Conservation (phyloP, 2,888 invertebrate genomes). For the Leptinotarsa rubiginosa region DNA sequence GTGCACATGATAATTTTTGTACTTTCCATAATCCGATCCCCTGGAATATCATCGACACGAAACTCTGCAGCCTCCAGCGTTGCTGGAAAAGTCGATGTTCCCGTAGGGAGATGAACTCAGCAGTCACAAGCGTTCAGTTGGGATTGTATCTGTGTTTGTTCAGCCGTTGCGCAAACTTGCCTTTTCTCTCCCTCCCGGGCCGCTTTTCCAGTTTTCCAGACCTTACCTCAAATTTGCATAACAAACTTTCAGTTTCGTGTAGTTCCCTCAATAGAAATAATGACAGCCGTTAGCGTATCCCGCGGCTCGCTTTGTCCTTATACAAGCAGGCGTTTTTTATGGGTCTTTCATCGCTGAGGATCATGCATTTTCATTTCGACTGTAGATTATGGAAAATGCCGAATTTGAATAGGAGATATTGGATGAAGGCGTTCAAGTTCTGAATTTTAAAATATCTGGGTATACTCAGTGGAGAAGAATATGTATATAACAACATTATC, state of each 20-base stretch:
- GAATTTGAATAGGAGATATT: neutral
- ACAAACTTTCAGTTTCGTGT: conserved; percentile 39
- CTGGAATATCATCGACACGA: neutral
- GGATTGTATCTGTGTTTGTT: conserved; percentile 26
- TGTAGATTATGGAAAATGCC: neutral
- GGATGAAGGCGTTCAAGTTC: neutral
- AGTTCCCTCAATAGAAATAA: conserved; percentile 37
- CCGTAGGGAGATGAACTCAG: conserved; percentile 12
- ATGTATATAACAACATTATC: neutral
- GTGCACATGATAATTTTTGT: neutral
- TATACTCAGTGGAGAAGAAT: neutral
- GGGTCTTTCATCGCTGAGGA: neutral
- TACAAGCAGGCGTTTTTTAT: conserved; percentile 11
- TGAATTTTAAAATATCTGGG: neutral
- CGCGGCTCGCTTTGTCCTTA: conserved; percentile 18
- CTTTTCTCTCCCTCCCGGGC: conserved; percentile 17
- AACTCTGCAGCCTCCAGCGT: neutral
- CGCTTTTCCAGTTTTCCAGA: conserved; percentile 24
- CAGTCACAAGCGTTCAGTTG: conserved; percentile 13
- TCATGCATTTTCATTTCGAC: conserved; percentile 6
- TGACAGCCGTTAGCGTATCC: conserved; percentile 30
- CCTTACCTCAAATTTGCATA: conserved; percentile 36
- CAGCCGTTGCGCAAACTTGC: conserved; percentile 28
- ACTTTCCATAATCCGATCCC: neutral
- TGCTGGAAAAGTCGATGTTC: conserved; percentile 21